Evolutionary conservation across 2,888 invertebrate species (phyloP).

Genomic region (Eristalinus sepulchralis): DNA sequence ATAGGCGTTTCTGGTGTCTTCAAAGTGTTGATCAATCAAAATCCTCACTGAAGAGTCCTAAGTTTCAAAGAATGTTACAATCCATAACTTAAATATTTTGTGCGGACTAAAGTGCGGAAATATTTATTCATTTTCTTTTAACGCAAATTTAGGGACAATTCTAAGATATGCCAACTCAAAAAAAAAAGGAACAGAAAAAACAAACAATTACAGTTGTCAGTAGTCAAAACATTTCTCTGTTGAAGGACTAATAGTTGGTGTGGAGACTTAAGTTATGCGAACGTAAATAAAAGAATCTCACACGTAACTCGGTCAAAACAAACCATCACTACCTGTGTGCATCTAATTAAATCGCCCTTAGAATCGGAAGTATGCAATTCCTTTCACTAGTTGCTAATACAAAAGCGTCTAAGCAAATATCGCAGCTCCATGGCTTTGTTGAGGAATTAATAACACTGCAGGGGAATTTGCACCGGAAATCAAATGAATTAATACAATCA

Average conservation of each 20-base stretch:
- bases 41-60: too few species aligned
- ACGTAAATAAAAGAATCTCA: conserved; percentile 4
- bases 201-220: too few species aligned
- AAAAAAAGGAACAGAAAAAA: too few species aligned
- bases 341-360: conserved; percentile 58
- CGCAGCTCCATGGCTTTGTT: conserved; percentile 54
- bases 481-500: conserved; percentile 71
- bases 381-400: conserved; percentile 59
- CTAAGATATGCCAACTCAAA: too few species aligned
- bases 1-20: too few species aligned
- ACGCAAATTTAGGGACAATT: too few species aligned
- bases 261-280: not conserved
- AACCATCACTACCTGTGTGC: conserved; percentile 63
- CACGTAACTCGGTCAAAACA: conserved; percentile 24
- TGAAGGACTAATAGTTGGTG: not conserved
- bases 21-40: too few species aligned
- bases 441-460: conserved; percentile 70
- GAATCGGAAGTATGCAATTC: conserved; percentile 67
- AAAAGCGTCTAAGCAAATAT: conserved; percentile 63
- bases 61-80: too few species aligned
- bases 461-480: conserved; percentile 66
- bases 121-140: too few species aligned
- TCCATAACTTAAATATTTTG: too few species aligned
- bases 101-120: too few species aligned
- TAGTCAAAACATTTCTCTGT: not conserved